phyloP scores from a whole-genome alignment of 2,797 vertebrate species.

The Ambastaia sidthimunki region DNA sequence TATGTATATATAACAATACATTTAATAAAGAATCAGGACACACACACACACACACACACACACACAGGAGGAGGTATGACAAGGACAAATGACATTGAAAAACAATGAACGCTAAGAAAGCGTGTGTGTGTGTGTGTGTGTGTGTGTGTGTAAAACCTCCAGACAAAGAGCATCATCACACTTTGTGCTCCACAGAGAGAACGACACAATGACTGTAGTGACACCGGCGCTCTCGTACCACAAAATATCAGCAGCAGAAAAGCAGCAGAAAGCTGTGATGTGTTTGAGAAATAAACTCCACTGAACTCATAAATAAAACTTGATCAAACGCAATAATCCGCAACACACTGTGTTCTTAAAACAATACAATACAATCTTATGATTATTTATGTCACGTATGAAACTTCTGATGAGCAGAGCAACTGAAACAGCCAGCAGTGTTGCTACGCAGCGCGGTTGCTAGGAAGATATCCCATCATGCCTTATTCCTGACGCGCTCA shows the following conservation, averaged over 20 bases:
- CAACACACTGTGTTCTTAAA: no score
- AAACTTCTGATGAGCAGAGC: conserved; percentile 31
- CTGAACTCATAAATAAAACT: neutral
- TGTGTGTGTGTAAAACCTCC: conserved; percentile 52
- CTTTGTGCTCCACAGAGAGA: conserved; percentile 15
- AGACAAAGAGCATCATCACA: conserved; percentile 54
- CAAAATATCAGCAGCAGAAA: no score
- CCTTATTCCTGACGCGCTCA: neutral
- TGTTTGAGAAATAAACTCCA: no score
- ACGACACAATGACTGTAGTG: conserved; percentile 25
- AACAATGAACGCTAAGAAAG: conserved; percentile 60
- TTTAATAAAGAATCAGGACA: no score
- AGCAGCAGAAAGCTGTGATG: no score
- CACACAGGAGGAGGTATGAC: conserved; percentile 14
- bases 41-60: no score
- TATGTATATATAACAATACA: neutral
- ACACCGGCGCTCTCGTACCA: conserved; percentile 11
- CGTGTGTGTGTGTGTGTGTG: conserved; percentile 6
- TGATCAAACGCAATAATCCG: neutral
- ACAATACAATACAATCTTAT: conserved; percentile 24
- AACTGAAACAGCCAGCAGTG: neutral
- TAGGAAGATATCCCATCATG: conserved; percentile 25
- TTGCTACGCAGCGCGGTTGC: conserved; percentile 39
- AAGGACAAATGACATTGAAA: conserved; percentile 54
- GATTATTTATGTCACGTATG: conserved; percentile 29